Percentiles rank a stretch among this genome's conserved stretches.
phyloP scores from a whole-genome alignment of 2,113 vertebrate genomes.

The Henicopernis longicauda region DNA sequence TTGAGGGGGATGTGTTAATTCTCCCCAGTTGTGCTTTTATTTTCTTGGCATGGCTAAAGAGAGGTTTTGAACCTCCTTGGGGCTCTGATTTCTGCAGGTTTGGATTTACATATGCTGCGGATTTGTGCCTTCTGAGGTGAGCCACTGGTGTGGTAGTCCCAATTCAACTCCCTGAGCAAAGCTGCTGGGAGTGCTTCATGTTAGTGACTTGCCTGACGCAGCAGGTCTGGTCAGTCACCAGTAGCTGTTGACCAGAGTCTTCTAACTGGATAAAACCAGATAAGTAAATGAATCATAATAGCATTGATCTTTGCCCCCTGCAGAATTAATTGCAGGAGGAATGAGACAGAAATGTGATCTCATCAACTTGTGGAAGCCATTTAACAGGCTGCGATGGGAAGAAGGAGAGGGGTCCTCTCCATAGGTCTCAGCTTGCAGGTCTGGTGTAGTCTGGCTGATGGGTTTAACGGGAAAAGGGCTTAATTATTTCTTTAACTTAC shows the following conservation, averaged over 20 bases:
- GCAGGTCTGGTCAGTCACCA: background rate
- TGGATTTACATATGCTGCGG: background rate
- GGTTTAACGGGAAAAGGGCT: slow-evolving; percentile 12
- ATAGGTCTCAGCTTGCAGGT: background rate
- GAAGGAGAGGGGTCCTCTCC: background rate
- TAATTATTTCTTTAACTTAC: background rate
- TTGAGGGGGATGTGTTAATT: background rate
- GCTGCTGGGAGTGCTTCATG: background rate
- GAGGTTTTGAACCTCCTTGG: background rate
- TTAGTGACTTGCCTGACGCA: rapidly evolving
- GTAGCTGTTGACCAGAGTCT: background rate
- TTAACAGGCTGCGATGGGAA: background rate
- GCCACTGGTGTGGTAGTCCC: background rate
- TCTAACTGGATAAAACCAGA: background rate
- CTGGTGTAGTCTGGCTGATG: slow-evolving; percentile 10
- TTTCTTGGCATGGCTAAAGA: background rate
- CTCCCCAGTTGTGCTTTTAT: background rate
- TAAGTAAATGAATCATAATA: background rate
- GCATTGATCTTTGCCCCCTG: background rate
- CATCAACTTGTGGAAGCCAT: background rate
- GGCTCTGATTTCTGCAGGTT: background rate
- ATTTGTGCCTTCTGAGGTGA: background rate
- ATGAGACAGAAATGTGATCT: slow-evolving; percentile 3
- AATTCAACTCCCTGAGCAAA: background rate
- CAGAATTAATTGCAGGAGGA: slow-evolving; percentile 20